Conservation (phyloP, 2,888 invertebrate species). For the Pandemis corylana region DNA sequence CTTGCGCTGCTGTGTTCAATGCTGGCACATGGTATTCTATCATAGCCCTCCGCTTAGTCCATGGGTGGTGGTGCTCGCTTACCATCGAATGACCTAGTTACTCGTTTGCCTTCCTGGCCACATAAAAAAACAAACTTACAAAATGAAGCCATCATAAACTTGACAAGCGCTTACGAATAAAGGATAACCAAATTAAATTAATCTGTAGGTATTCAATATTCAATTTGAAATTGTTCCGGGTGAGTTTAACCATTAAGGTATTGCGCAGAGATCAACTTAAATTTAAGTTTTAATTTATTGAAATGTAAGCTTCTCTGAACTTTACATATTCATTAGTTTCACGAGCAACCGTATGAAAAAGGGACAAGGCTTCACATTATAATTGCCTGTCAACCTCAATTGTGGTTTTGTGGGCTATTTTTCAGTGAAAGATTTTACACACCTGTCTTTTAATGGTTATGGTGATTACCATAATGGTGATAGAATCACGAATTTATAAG, state of each 20-base stretch:
- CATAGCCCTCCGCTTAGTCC: too few relatives aligned
- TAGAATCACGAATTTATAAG: too few relatives aligned
- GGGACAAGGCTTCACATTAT: background rate
- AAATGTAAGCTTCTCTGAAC: conserved; percentile 8
- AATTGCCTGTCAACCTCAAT: background rate
- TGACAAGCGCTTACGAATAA: too few relatives aligned
- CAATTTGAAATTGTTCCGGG: background rate
- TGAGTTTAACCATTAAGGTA: background rate
- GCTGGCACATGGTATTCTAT: too few relatives aligned
- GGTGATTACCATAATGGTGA: too few relatives aligned
- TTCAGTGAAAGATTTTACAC: background rate
- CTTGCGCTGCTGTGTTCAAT: too few relatives aligned
- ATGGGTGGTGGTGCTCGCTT: too few relatives aligned
- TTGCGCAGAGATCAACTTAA: background rate
- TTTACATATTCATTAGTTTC: conserved; percentile 15
- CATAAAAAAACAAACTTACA: too few relatives aligned
- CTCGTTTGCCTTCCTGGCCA: too few relatives aligned
- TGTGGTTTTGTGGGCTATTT: background rate
- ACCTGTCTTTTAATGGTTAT: too few relatives aligned
- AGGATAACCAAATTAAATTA: background rate
- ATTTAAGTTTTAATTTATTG: conserved; percentile 15
- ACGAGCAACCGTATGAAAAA: background rate
- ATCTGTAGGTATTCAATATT: background rate
- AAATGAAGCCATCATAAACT: too few relatives aligned
- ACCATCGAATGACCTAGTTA: too few relatives aligned